phyloP scores from a whole-genome alignment of 1,140 invertebrate species.

The Nixonia krombeini region DNA sequence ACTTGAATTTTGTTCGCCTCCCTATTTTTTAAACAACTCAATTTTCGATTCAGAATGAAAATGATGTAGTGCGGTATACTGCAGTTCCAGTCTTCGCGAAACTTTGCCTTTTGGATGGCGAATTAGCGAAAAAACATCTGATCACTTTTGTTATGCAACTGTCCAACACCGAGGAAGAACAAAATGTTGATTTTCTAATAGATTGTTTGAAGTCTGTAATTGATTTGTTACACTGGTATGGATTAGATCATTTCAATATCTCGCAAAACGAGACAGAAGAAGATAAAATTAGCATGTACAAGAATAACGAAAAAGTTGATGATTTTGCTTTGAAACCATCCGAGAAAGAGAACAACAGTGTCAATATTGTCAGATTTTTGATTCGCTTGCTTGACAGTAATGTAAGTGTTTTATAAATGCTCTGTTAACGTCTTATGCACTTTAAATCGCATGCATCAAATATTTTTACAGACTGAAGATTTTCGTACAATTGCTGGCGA shows the following conservation, averaged over 20 bases:
- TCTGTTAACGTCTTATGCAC: too few relatives aligned
- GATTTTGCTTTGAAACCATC: constrained; percentile 25
- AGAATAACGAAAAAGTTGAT: constrained; percentile 36
- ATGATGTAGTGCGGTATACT: too few relatives aligned
- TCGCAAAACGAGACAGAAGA: constrained; percentile 26
- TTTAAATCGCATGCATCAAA: too few relatives aligned
- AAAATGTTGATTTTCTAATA: constrained; percentile 55
- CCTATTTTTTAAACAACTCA: too few relatives aligned
- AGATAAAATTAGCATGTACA: constrained; percentile 50
- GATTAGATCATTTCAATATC: constrained; percentile 64
- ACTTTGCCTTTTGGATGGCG: constrained; percentile 62
- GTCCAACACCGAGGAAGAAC: constrained; percentile 51
- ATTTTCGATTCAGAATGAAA: too few relatives aligned
- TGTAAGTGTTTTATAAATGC: constrained; percentile 34
- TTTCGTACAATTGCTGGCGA: constrained; percentile 57
- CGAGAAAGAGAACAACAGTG: constrained; percentile 27
- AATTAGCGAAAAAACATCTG: constrained; percentile 65
- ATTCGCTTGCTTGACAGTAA: constrained; percentile 58
- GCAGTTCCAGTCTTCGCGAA: too few relatives aligned
- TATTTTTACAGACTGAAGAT: constrained; percentile 58
- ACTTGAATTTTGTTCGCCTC: too few relatives aligned
- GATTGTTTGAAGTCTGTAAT: constrained; percentile 64
- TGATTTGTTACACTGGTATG: constrained; percentile 65
- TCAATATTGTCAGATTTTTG: constrained; percentile 61
- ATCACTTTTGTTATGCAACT: constrained; percentile 60